Evolutionary conservation across 2,888 invertebrate species (phyloP), one percentile per base, ranked within the genome.

Genomic region (Mystacides longicornis): DNA sequence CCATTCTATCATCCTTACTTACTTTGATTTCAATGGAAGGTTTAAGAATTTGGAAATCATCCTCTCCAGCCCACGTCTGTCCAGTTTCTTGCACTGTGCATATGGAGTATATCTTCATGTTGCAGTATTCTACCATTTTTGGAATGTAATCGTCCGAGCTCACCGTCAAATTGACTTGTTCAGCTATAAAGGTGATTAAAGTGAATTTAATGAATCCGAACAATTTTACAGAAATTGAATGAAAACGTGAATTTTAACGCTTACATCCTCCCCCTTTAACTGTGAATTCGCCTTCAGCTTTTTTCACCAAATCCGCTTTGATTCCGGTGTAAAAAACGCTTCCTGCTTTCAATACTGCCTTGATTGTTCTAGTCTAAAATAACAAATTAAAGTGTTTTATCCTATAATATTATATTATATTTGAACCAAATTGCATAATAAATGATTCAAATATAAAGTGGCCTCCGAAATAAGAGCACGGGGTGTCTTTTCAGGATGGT

Each of bases 61-160:
- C 89, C 64, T 89, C 88, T 62, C 85, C 87, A 0, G 87, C 84
- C 86, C 89, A 91, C 2, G 87, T 83, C 69, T 90, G 89, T 53
- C 82, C 83, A 16, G 91, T 91, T 69, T 91, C 89, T 52, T 80
- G 77, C 0, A 91, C 89, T n/a, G 83, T 82, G 18, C 86, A 86
- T 68, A 88, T 83, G 2, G 85, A 86, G 21, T 85, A 85, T 60
- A 90, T 79, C 73, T 89, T 89, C 80, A 91, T 81, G 68, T 84
- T 85, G 65, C 85, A 82, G 67, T 89, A 87, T 68, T 91, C 90
- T 7, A 89, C 88, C 63, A 90, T 69, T 67, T 87, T 86, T n/a
- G 84, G 82, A 54, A 87, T 67, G 67, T 91, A 91, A 50, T 89
- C 88, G 2, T 84, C 82, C 0, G 85, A 75, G 11, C 71, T 73